phyloP scores from a whole-genome alignment of 1,140 invertebrate genomes.

The Drosophila kurseongensis region DNA sequence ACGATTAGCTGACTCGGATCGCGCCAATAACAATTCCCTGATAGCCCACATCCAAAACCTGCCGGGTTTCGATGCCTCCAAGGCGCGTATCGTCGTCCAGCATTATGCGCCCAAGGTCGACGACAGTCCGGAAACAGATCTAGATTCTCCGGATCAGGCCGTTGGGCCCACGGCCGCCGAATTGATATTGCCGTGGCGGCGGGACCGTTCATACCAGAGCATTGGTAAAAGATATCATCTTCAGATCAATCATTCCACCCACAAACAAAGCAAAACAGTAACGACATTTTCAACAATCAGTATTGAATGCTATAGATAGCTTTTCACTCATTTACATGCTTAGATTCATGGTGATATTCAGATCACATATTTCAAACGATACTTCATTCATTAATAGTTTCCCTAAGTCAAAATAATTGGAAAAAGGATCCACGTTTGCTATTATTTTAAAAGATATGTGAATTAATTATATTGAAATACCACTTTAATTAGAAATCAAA shows the following conservation, averaged over 20 bases:
- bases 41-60: constrained; percentile 88
- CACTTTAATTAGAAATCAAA: no score
- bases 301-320: constrained; percentile 31
- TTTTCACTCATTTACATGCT: constrained; percentile 19
- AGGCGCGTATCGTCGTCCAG: constrained; percentile 88
- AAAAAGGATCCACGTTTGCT: no score
- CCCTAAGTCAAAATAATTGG: no score
- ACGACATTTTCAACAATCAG: constrained; percentile 22
- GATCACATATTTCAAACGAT: neutral
- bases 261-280: constrained; percentile 3
- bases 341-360: neutral
- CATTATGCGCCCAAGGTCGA: constrained; percentile 86
- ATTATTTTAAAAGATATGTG: no score
- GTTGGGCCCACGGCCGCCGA: constrained; percentile 89
- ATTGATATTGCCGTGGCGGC: constrained; percentile 90
- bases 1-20: constrained; percentile 84
- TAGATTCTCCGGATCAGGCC: constrained; percentile 84
- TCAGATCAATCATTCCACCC: constrained; percentile 42
- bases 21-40: constrained; percentile 87
- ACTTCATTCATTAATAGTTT: no score
- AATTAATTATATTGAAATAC: no score
- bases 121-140: constrained; percentile 75
- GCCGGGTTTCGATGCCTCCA: constrained; percentile 87
- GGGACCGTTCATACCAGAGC: constrained; percentile 87
- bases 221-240: constrained; percentile 78